Percentiles rank a stretch among this genome's conserved stretches.
phyloP scores from a whole-genome alignment of 2,797 vertebrate genomes.

The Eospalax fontanierii region DNA sequence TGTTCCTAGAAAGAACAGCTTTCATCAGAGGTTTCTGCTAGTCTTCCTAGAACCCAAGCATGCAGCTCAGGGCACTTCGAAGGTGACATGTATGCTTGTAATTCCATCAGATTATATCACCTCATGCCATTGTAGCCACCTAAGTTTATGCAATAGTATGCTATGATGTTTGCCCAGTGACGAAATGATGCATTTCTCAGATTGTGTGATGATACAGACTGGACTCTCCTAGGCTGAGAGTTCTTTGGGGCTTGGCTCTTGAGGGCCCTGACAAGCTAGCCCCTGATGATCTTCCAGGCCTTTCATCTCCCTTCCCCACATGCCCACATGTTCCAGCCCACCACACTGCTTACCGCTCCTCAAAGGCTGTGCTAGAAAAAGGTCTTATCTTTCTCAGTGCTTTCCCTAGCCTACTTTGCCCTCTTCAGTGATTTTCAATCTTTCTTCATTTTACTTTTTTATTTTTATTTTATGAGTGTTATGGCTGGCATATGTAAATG shows the following conservation, averaged over 20 bases:
- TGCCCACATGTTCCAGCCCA: not conserved
- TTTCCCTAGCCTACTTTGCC: not conserved
- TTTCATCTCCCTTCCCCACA: not conserved
- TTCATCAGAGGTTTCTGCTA: not conserved
- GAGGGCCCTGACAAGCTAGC: not conserved
- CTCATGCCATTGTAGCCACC: not conserved
- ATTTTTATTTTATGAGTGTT: too few species aligned
- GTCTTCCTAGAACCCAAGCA: not conserved
- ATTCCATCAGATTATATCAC: too few species aligned
- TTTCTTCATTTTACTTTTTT: conserved; percentile 35
- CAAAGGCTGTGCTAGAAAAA: not conserved
- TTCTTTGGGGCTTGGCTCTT: not conserved
- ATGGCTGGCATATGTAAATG: too few species aligned
- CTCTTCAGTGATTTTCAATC: not conserved
- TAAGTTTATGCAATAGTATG: not conserved
- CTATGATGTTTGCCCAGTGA: not conserved
- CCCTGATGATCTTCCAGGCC: not conserved
- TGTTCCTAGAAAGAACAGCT: not conserved
- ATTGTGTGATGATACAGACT: not conserved
- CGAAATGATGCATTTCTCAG: not conserved
- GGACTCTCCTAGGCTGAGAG: not conserved
- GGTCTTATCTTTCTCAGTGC: not conserved
- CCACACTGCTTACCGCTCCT: not conserved
- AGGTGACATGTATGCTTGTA: not conserved
- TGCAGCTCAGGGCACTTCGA: not conserved